These are phyloP conservation scores for Ptilonorhynchus violaceus DNA, from an alignment of 2,113 vertebrate genomes.

Conservation along the genomic window DNA sequence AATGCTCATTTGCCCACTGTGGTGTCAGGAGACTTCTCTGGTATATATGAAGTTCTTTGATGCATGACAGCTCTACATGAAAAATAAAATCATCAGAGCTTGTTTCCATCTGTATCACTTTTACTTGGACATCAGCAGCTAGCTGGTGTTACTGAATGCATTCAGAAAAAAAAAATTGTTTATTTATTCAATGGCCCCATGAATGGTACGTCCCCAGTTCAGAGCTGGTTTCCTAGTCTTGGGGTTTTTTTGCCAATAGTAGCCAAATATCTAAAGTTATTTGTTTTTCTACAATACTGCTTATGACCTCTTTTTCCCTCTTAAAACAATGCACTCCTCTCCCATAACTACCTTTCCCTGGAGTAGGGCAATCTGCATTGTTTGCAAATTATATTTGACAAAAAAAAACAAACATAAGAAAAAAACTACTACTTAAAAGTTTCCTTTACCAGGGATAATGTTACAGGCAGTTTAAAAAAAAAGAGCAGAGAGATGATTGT, in stretches of 20 bases:
- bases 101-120: background rate
- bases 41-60: background rate
- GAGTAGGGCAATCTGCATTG: background rate
- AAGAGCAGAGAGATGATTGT: background rate
- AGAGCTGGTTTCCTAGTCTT: background rate
- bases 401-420: background rate
- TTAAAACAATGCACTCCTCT: slow-evolving; percentile 23
- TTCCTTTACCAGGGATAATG: background rate
- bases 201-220: background rate
- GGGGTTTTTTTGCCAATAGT: background rate
- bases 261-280: background rate
- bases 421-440: background rate
- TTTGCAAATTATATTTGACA: background rate
- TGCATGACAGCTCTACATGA: background rate
- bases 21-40: background rate
- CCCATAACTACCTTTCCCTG: background rate
- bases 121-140: background rate
- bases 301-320: slow-evolving; percentile 5
- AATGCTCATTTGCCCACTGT: background rate
- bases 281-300: background rate
- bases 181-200: background rate
- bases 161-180: background rate
- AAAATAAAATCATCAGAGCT: background rate
- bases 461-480: background rate
- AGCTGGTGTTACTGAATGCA: background rate